Conservation (phyloP, 2,888 invertebrate genomes). For the Drosophila borealis region DNA sequence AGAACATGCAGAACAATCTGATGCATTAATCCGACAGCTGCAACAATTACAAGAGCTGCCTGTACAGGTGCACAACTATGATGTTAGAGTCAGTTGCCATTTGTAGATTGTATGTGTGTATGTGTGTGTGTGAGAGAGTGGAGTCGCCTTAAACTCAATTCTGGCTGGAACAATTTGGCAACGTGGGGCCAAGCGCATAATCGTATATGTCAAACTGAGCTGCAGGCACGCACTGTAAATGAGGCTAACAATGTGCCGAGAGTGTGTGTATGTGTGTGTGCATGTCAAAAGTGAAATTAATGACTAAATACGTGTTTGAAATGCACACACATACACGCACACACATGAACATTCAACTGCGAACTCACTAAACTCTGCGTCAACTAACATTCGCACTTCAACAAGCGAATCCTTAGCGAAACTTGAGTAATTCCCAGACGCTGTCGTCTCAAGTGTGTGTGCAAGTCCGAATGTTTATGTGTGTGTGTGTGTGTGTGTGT, state of each 20-base stretch:
- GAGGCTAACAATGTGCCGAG: slow-evolving; percentile 45
- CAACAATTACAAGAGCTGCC: slow-evolving; percentile 25
- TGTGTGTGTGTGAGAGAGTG: neutral
- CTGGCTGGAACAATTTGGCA: slow-evolving; percentile 39
- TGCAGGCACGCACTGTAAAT: slow-evolving; percentile 33
- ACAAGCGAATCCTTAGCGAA: slow-evolving; percentile 42
- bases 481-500: slow-evolving; percentile 1
- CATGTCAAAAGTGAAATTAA: slow-evolving; percentile 71
- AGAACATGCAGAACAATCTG: slow-evolving; percentile 9
- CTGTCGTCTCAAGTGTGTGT: slow-evolving; percentile 41
- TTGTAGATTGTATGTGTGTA: slow-evolving; percentile 5
- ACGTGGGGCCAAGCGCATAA: slow-evolving; percentile 47
- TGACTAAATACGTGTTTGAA: slow-evolving; percentile 70
- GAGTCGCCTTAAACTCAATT: neutral
- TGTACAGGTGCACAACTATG: slow-evolving; percentile 10
- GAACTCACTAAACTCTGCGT: slow-evolving; percentile 57
- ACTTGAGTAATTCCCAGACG: slow-evolving; percentile 27
- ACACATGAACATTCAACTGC: slow-evolving; percentile 18
- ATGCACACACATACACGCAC: slow-evolving; percentile 13
- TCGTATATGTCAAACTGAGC: slow-evolving; percentile 56
- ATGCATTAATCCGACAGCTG: slow-evolving; percentile 11
- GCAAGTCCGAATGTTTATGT: neutral
- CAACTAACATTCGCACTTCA: slow-evolving; percentile 66
- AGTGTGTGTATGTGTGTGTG: slow-evolving; percentile 10
- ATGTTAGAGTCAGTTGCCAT: slow-evolving; percentile 28